Evolutionary conservation across 2,888 invertebrate genomes (phyloP).

Genomic region (Andrena minutula): DNA sequence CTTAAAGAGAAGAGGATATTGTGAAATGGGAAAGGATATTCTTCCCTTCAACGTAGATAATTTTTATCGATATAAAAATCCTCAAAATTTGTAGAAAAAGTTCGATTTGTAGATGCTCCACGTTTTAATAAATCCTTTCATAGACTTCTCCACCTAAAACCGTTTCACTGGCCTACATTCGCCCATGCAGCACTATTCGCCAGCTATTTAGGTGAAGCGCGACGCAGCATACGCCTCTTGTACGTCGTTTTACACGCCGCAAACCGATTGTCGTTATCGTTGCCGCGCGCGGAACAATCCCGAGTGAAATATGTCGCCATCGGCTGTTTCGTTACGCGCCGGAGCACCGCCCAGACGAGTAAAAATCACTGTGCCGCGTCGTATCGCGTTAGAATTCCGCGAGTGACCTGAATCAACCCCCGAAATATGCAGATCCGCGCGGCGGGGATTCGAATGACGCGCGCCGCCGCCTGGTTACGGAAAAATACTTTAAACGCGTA

Average conservation of each 20-base stretch:
- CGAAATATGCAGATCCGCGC: constrained; percentile 23
- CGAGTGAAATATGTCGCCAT: constrained; percentile 45
- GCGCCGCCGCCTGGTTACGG: too few species aligned
- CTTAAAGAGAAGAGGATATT: too few species aligned
- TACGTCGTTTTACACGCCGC: constrained; percentile 17
- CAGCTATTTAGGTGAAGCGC: not conserved
- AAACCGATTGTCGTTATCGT: constrained; percentile 39
- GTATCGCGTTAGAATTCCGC: constrained; percentile 14
- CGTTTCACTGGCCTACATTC: not conserved
- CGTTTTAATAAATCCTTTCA: too few species aligned
- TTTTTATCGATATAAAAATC: too few species aligned
- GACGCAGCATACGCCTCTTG: not conserved
- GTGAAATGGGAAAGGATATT: too few species aligned
- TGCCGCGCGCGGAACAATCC: constrained; percentile 28
- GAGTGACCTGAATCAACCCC: not conserved
- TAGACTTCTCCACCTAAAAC: too few species aligned
- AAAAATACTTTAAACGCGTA: constrained; percentile 36
- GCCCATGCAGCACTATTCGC: not conserved
- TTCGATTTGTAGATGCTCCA: too few species aligned
- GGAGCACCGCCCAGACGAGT: constrained; percentile 4
- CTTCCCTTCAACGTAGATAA: too few species aligned
- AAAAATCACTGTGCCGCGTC: constrained; percentile 18
- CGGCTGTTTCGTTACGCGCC: constrained; percentile 24
- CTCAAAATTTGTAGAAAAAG: too few species aligned
- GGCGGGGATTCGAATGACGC: constrained; percentile 7